Conservation (phyloP, 2,888 invertebrate species). For the Hyposoter didymator region DNA sequence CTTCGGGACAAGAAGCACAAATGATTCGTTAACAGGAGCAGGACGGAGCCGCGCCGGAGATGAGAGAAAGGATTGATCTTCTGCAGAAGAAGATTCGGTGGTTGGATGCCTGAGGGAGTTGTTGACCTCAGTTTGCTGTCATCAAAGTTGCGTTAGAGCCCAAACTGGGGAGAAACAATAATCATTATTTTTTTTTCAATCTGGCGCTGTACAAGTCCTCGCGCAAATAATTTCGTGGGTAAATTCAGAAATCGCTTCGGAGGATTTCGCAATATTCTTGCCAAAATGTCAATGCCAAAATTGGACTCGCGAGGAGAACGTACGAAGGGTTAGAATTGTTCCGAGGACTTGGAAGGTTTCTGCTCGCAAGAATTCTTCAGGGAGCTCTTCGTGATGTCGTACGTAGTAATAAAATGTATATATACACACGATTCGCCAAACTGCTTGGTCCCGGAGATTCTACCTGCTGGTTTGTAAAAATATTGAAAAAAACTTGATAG, state of each 20-base stretch:
- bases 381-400: background rate
- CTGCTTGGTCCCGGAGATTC: background rate
- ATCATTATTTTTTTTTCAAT: background rate
- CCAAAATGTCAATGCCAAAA: slow-evolving; percentile 25
- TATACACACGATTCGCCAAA: background rate
- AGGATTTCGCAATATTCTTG: slow-evolving; percentile 1
- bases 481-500: slow-evolving; percentile 37
- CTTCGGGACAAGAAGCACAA: background rate
- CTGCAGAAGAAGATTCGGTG: background rate
- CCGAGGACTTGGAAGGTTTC: background rate
- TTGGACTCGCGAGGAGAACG: background rate
- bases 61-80: background rate
- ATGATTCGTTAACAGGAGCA: background rate
- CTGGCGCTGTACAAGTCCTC: background rate
- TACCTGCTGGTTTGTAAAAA: slow-evolving; percentile 24
- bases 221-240: background rate
- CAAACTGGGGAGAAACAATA: background rate
- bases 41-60: background rate
- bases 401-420: background rate
- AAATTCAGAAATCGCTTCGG: background rate
- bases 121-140: background rate
- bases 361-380: background rate
- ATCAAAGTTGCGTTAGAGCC: background rate
- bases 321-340: background rate
- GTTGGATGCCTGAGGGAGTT: background rate